A percentile compares a stretch with the other conserved stretches of the same genome.
Conservation (phyloP, 2,113 vertebrate species). For the Lasiurus borealis region DNA sequence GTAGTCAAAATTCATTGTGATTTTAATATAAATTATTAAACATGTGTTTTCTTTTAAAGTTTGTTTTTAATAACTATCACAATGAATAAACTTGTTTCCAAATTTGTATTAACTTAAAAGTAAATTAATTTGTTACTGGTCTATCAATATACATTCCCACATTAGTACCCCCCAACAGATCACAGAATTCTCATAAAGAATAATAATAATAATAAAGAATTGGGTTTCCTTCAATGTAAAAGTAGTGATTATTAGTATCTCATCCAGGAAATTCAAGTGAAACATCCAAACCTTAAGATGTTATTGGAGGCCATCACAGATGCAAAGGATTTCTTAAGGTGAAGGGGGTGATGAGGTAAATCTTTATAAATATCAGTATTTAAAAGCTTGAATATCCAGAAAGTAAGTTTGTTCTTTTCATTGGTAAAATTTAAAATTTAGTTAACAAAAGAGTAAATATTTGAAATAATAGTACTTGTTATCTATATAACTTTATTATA, state of each 20-base stretch:
- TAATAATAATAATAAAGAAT: background rate
- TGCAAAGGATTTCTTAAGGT: background rate
- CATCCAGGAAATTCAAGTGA: background rate
- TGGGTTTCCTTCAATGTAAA: background rate
- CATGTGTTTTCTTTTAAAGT: background rate
- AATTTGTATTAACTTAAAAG: background rate
- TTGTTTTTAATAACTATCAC: background rate
- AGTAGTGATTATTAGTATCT: background rate
- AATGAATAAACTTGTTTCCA: background rate
- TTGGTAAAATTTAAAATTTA: background rate
- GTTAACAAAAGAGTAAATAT: background rate
- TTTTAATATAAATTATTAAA: constrained; percentile 15
- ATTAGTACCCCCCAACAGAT: background rate
- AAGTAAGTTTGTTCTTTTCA: background rate
- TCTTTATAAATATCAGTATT: background rate
- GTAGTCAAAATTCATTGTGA: background rate
- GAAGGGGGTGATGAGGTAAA: background rate
- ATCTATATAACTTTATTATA: too few relatives aligned
- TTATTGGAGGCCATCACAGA: background rate
- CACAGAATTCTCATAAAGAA: background rate
- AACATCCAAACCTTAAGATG: background rate
- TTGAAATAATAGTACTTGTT: background rate
- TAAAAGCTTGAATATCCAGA: background rate
- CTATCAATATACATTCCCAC: background rate
- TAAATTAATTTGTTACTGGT: background rate